These are phyloP conservation scores for Nyctereutes procyonoides DNA, from an alignment of 2,113 vertebrate species.

Conservation along the genomic window DNA sequence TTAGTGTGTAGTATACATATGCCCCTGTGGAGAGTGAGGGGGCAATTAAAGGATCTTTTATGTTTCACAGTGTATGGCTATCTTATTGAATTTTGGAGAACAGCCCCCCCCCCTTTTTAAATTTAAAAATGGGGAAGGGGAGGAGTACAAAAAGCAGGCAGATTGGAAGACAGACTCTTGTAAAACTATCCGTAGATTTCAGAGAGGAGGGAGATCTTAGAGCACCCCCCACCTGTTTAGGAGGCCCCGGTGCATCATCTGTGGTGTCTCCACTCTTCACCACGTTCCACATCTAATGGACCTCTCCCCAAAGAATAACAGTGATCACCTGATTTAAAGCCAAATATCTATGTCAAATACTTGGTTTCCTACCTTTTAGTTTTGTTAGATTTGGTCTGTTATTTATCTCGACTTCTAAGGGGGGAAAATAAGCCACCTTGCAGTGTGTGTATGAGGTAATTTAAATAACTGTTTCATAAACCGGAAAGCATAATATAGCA, in stretches of 20 bases:
- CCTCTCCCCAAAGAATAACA: not conserved
- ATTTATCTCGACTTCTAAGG: not conserved
- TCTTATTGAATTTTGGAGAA: not conserved
- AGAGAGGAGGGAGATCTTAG: not conserved
- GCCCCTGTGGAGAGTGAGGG: not conserved
- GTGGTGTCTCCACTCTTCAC: not conserved
- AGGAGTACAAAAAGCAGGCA: not conserved
- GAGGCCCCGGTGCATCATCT: not conserved
- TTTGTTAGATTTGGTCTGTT: not conserved
- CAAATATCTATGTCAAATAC: not conserved
- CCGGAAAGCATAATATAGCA: not conserved
- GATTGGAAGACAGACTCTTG: not conserved
- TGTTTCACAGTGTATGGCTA: not conserved
- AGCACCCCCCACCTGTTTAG: not conserved
- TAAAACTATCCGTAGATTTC: not conserved
- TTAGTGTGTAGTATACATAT: not conserved
- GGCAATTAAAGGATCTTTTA: not conserved
- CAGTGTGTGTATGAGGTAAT: not conserved
- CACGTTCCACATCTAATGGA: not conserved
- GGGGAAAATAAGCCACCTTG: not conserved
- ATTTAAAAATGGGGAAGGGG: not conserved
- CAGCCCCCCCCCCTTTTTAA: not conserved
- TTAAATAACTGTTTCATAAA: constrained; percentile 35
- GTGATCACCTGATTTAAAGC: not conserved
- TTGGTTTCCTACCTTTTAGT: not conserved